Conservation (phyloP, 2,888 invertebrate genomes). For the Cheilosia pagana region DNA sequence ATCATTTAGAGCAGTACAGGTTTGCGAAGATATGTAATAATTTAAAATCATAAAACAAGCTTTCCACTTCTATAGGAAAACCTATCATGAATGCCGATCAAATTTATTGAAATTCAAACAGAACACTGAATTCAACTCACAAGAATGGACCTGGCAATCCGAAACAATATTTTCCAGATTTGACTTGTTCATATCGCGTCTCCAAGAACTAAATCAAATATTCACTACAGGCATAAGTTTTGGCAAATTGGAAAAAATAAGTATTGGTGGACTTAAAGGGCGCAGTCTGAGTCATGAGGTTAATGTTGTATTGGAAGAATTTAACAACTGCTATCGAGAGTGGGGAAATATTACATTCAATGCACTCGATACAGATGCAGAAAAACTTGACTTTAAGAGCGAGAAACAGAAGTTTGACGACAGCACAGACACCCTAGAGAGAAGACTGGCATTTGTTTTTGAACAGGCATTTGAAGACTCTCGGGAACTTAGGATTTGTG, state of each 20-base stretch:
- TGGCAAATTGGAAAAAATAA: slow-evolving; percentile 93
- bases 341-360: slow-evolving; percentile 88
- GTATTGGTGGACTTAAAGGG: slow-evolving; percentile 89
- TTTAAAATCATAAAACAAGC: not conserved
- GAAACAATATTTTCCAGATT: slow-evolving; percentile 89
- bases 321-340: slow-evolving; percentile 78
- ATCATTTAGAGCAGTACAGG: slow-evolving; percentile 85
- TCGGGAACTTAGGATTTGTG: slow-evolving; percentile 88
- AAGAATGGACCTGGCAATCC: slow-evolving; percentile 90
- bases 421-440: slow-evolving; percentile 89
- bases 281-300: slow-evolving; percentile 85
- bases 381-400: slow-evolving; percentile 86
- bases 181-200: slow-evolving; percentile 86
- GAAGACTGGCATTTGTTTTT: slow-evolving; percentile 91
- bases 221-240: slow-evolving; percentile 92
- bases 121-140: slow-evolving; percentile 83
- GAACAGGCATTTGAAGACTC: slow-evolving; percentile 93
- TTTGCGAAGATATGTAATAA: not conserved
- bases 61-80: slow-evolving; percentile 77
- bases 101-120: slow-evolving; percentile 82
- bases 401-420: slow-evolving; percentile 87
- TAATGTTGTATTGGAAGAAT: slow-evolving; percentile 81
- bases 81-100: slow-evolving; percentile 84
- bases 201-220: slow-evolving; percentile 88
- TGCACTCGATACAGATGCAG: slow-evolving; percentile 89